Base-by-base conservation (phyloP, 2,888 invertebrate genomes). In the Cantharis rufa region DNA sequence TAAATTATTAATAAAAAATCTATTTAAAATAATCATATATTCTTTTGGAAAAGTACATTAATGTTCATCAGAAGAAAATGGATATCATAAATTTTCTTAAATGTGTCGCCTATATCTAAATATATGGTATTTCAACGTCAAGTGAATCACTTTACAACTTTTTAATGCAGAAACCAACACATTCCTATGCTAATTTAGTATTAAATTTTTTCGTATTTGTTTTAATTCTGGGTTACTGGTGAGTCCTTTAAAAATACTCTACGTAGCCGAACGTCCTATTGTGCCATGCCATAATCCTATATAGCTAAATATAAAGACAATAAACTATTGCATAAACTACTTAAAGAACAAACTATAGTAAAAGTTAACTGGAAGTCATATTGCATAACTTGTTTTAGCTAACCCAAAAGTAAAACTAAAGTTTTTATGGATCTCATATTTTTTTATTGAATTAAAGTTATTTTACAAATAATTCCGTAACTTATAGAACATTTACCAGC, bases 21-120 rank as follows among this genome's bases (percentile, higher is more conserved):
- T 13, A 32, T 32, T 32, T 32, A 13, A 32, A 4, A 32, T 32
- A 32, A 32, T 32, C 3, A 13, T 32, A 32, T 32, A 32, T 13
- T n/a, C 5, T 32, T 48, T 48, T 2, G n/a, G 7, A 48, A 48
- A 48, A 48, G n/a, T 48, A n/a, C 48, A 48, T 48, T n/a, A 72
- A 72, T 64, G 72, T 63, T 64, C 72, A 64, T 72, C 64, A 72
- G 48, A 63, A 63, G 66, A 64, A 64, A 64, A 32, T 32, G 62
- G 64, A 72, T 64, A 64, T 64, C 64, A 32, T 72, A 64, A 64
- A 64, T 72, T 72, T 72, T 28, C 64, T 72, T 72, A 72, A 72
- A 72, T 64, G 72, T 72, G 72, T 64, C 72, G 72, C 72, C 72
- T 15, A 72, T 72, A 72, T 72, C 72, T 72, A 72, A 64, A 72